Percentiles rank a stretch among this genome's conserved stretches.
phyloP scores from a whole-genome alignment of 2,113 vertebrate genomes.

The Falco punctatus region DNA sequence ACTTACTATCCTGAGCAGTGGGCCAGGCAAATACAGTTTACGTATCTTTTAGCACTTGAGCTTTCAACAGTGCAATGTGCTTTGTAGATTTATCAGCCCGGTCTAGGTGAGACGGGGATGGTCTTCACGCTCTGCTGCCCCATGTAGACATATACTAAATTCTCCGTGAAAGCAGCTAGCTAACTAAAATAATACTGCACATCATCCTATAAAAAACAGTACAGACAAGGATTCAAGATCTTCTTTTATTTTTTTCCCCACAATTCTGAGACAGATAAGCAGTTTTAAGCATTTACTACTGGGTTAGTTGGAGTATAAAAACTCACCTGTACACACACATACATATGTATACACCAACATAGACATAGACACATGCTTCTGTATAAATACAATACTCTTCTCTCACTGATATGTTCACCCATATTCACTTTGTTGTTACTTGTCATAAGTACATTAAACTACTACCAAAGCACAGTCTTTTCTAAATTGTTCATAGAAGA shows the following conservation, averaged over 20 bases:
- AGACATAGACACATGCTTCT: background rate
- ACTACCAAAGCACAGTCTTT: background rate
- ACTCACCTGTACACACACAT: background rate
- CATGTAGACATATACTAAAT: background rate
- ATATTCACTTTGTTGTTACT: background rate
- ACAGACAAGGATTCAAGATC: background rate
- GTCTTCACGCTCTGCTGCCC: background rate
- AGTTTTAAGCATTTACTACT: background rate
- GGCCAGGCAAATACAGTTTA: background rate
- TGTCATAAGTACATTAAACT: background rate
- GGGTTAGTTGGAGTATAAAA: background rate
- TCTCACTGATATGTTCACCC: background rate
- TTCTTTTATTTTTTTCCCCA: background rate
- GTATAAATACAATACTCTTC: background rate
- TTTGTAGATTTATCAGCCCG: background rate
- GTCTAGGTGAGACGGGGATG: background rate
- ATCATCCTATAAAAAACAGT: background rate
- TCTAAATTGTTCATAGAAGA: background rate
- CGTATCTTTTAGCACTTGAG: background rate
- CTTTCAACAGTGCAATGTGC: background rate
- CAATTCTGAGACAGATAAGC: background rate
- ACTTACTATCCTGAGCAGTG: background rate
- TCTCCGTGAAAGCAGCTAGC: background rate
- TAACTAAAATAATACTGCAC: background rate
- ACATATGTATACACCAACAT: accelerated